These are phyloP conservation scores for Agrypnus murinus DNA, from an alignment of 2,888 invertebrate species.

Conservation along the genomic window DNA sequence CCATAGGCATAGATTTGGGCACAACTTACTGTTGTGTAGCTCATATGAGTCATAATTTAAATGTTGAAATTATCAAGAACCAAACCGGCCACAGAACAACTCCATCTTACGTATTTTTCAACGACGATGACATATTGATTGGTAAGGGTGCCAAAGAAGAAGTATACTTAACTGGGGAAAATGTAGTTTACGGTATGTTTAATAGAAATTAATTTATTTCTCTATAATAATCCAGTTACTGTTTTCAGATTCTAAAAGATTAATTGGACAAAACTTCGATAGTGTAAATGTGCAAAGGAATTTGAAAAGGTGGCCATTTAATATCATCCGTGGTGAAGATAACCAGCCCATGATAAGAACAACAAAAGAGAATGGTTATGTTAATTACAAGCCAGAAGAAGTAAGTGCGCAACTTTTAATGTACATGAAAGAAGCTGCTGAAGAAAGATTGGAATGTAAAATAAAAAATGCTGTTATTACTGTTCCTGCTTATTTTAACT, in stretches of 20 bases:
- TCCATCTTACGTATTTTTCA: conserved; percentile 30
- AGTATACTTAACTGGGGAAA: no score
- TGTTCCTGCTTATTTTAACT: conserved; percentile 81
- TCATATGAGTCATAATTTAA: neutral
- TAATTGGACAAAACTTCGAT: conserved; percentile 86
- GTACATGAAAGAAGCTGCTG: conserved; percentile 88
- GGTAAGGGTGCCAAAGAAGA: no score
- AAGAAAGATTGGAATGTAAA: conserved; percentile 83
- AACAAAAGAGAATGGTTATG: conserved; percentile 81
- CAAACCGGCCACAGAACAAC: conserved; percentile 27
- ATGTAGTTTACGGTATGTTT: no score
- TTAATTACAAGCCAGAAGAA: conserved; percentile 86
- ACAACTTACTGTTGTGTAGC: no score
- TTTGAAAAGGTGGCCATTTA: conserved; percentile 89
- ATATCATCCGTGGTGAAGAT: conserved; percentile 77
- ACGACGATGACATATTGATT: conserved; percentile 23
- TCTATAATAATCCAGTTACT: no score
- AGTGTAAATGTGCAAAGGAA: conserved; percentile 85
- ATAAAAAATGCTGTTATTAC: conserved; percentile 85
- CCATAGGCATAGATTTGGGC: conserved; percentile 37
- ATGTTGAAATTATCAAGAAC: conserved; percentile 35
- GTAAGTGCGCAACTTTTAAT: conserved; percentile 87
- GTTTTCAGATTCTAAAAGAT: conserved; percentile 85
- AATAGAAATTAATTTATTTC: no score
- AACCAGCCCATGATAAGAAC: conserved; percentile 81